These are phyloP conservation scores for Augochlora pura DNA, from an alignment of 1,140 invertebrate genomes.

Conservation along the genomic window DNA sequence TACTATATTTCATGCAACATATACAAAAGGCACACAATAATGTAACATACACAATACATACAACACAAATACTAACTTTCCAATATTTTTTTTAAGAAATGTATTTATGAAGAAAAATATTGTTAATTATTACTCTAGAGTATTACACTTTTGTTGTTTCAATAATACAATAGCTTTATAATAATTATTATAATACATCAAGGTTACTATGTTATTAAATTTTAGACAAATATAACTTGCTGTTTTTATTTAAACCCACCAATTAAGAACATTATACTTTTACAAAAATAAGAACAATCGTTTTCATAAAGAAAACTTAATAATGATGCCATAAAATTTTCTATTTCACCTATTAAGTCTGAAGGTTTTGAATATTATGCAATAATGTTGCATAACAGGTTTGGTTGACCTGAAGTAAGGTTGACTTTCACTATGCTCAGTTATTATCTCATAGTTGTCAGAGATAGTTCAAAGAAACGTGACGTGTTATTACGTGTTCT, in stretches of 20 bases:
- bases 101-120: slow-evolving; percentile 21
- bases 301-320: not conserved
- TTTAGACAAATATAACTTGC: slow-evolving; percentile 60
- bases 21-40: not conserved
- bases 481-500: slow-evolving; percentile 3
- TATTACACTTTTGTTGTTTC: slow-evolving; percentile 39
- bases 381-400: slow-evolving; percentile 63
- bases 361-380: slow-evolving; percentile 61
- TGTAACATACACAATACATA: slow-evolving; percentile 13
- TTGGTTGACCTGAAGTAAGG: slow-evolving; percentile 53
- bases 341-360: slow-evolving; percentile 35
- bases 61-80: slow-evolving; percentile 6
- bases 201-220: slow-evolving; percentile 61
- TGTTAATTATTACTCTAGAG: slow-evolving; percentile 18
- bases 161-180: slow-evolving; percentile 34
- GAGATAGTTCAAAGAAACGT: slow-evolving; percentile 37
- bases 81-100: slow-evolving; percentile 18
- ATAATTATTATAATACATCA: slow-evolving; percentile 35
- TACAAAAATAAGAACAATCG: not conserved
- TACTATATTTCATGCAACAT: slow-evolving; percentile 9
- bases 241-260: slow-evolving; percentile 70
- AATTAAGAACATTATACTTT: slow-evolving; percentile 40
- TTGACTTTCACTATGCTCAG: slow-evolving; percentile 69
- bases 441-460: slow-evolving; percentile 67
- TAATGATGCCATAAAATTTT: slow-evolving; percentile 6